phyloP scores from a whole-genome alignment of 2,113 vertebrate species.

The Hepsetus odoe region DNA sequence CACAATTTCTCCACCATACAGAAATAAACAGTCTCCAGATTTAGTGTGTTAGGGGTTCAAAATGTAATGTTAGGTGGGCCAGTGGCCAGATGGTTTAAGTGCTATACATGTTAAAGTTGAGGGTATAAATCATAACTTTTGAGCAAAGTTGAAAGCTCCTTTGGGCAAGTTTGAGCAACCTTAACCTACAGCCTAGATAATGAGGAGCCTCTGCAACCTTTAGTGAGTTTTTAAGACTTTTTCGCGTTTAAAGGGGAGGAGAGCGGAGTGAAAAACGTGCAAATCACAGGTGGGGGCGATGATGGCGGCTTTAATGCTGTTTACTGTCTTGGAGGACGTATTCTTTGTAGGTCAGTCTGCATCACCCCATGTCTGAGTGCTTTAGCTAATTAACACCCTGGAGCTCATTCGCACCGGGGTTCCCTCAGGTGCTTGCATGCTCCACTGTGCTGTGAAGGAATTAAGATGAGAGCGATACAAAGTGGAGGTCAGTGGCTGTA shows the following conservation, averaged over 20 bases:
- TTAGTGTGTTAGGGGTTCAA: too few species aligned
- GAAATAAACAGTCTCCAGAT: too few species aligned
- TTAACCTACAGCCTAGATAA: too few species aligned
- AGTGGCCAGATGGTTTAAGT: too few species aligned
- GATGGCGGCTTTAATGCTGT: conserved; percentile 16
- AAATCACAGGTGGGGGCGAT: neutral
- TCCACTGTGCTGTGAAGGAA: conserved; percentile 15
- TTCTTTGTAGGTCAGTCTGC: conserved; percentile 36
- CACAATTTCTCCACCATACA: too few species aligned
- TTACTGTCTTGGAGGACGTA: conserved; percentile 27
- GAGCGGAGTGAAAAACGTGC: neutral
- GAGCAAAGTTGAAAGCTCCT: too few species aligned
- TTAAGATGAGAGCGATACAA: conserved; percentile 28
- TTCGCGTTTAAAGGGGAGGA: neutral
- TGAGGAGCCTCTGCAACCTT: neutral
- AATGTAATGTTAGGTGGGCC: too few species aligned
- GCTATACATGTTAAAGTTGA: too few species aligned
- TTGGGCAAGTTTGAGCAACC: too few species aligned
- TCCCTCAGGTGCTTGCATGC: conserved; percentile 8
- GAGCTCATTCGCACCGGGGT: neutral
- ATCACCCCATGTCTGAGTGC: conserved; percentile 6
- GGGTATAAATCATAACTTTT: too few species aligned
- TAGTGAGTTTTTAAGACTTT: neutral
- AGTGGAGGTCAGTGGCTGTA: conserved; percentile 21
- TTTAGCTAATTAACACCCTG: conserved; percentile 43